Evolutionary conservation across 2,888 invertebrate species (phyloP), one percentile per base, ranked within the genome.

Genomic region (Caenorhabditis imperialis): DNA sequence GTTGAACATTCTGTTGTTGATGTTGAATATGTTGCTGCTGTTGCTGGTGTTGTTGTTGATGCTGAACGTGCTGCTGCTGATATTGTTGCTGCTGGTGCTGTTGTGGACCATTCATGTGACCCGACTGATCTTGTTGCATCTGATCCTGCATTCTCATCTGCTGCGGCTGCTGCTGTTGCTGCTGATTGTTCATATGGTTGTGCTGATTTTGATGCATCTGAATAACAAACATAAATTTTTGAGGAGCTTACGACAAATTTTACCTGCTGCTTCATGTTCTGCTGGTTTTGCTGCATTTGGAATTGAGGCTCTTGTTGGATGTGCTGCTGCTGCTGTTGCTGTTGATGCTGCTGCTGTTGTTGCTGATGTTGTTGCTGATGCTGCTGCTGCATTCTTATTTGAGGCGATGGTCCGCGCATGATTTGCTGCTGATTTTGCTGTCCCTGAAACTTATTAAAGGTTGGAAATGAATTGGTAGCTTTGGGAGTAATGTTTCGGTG

Each of bases 111-210:
- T 51, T 23, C 2, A 37, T 37, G 20, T 55, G 42, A 10, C 33
- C 44, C n/a, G 27, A 33, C 12, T 57, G 57, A 23, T 14, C 25
- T 25, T 58, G 57, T 25, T 53, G 62, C 53, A 63, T 63, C 62
- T 63, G 22, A 47, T 51, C 30, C 30, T 55, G 58, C 58, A 58
- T 58, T 38, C 58, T 47, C 48, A 58, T 62, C 20, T 40, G 51
- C 5, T 51, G 51, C 0, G 40, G 42, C 22, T 35, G 62, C 27
- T 33, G 61, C 25, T 45, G 62, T 16, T 62, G 62, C n/a, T 25
- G 45, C 27, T 25, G 45, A n/a, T 27, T 47, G 7, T n/a, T n/a
- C n/a, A n/a, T n/a, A n/a, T n/a, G n/a, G n/a, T n/a, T n/a, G 10
- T 30, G 48, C 12, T 33, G 33, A 6, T 8, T 5, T 7, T 23